Base-by-base conservation (phyloP, 2,888 invertebrate species). In the Morpho achilles region DNA sequence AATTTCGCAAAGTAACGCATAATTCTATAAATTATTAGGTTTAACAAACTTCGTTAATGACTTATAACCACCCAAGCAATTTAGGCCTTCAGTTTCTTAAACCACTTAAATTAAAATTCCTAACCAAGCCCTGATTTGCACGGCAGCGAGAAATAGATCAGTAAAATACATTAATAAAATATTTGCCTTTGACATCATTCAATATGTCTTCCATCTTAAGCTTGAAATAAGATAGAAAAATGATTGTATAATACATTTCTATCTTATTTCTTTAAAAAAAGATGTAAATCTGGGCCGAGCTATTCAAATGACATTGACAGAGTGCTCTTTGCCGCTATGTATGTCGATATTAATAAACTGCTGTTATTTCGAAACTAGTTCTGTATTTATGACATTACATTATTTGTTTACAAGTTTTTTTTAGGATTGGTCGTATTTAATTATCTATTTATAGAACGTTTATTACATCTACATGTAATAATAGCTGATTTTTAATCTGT, bases 281-380 rank as follows among this genome's bases (percentile, higher is more conserved):
- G 66, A 66, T 67, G 63, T 66, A 58, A 64, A 64, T 64, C 62
- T 56, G 59, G 59, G 53, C 50, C 61, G 59, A 53, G 56, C 53
- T 62, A 56, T 56, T 54, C 67, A 61, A 55, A 53, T 59, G 64
- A 66, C 62, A 63, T 60, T 64, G 62, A 66, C 60, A 60, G 54
- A 66, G 64, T 59, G 55, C 62, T 62, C 59, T 61, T 59, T 56
- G 58, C 50, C 61, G 62, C 48, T 59, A 62, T 61, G 64, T 61
- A 46, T 61, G 62, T 66, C 60, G 58, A 62, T 62, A 64, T 61
- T 61, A 62, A 64, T 66, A 59, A 61, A 66, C 62, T 62, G 60
- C 58, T 64, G 60, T 62, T 58, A 59, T 58, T 58, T 53, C 50
- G 45, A 61, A 64, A 61, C 51, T 50, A 52, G 51, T 48, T 62